Conservation (phyloP, 2,113 vertebrate species). For the Callospermophilus lateralis region DNA sequence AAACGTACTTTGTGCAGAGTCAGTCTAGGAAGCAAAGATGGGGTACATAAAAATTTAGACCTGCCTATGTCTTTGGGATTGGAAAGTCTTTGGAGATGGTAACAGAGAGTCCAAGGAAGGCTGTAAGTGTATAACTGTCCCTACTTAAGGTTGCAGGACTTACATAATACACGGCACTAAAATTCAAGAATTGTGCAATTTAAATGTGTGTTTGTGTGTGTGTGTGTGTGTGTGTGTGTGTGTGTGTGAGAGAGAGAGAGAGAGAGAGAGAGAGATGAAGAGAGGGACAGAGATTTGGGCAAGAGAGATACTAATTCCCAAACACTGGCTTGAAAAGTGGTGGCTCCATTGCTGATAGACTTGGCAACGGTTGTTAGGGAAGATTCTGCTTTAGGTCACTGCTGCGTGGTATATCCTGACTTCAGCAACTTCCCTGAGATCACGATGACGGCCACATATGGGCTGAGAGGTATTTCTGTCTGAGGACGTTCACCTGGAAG, state of each 20-base stretch:
- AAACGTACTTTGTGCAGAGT: background rate
- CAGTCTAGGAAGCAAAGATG: background rate
- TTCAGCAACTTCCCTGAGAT: background rate
- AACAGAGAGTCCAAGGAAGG: background rate
- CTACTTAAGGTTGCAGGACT: background rate
- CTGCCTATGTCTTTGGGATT: background rate
- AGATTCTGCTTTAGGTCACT: background rate
- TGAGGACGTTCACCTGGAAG: background rate
- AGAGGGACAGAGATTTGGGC: background rate
- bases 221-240: too few species aligned
- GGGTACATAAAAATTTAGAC: background rate
- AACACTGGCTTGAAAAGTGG: constrained; percentile 27
- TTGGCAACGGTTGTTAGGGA: constrained; percentile 9
- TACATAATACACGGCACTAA: background rate
- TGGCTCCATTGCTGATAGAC: background rate
- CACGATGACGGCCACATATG: background rate
- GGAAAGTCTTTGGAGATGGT: background rate
- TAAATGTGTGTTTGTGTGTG: background rate
- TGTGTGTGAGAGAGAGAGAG: too few species aligned
- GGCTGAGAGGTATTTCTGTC: background rate
- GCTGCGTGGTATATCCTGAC: background rate
- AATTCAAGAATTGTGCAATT: background rate
- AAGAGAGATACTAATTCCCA: background rate
- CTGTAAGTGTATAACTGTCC: background rate
- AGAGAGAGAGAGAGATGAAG: too few species aligned